Percentiles rank a stretch among this genome's conserved stretches.
phyloP scores from a whole-genome alignment of 1,140 invertebrate genomes.

The Dendroctonus ponderosae region DNA sequence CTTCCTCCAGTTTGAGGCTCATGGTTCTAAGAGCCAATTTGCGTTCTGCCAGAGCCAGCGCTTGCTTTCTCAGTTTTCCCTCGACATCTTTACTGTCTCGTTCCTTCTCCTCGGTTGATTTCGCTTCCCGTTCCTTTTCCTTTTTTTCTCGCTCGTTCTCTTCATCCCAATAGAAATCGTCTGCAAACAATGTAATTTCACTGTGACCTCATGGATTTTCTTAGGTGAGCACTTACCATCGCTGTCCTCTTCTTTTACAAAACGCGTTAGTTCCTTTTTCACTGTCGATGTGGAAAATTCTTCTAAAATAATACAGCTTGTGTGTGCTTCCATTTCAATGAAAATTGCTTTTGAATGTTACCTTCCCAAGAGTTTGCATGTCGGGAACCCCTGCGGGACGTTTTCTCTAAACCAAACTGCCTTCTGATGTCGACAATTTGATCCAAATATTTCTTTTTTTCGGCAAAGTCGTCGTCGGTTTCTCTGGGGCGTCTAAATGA shows the following conservation, averaged over 20 bases:
- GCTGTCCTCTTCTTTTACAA: slow-evolving; percentile 20
- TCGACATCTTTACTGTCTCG: slow-evolving; percentile 5
- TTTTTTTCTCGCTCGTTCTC: slow-evolving; percentile 26
- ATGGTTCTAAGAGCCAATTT: slow-evolving; percentile 11
- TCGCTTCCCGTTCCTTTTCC: slow-evolving; percentile 15
- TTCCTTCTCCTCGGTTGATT: no score
- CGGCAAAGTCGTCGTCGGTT: slow-evolving; percentile 8
- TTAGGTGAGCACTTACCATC: slow-evolving; percentile 11
- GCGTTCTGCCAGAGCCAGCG: slow-evolving; percentile 22
- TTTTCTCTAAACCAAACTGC: background rate
- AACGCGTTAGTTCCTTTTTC: background rate
- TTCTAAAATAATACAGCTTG: background rate
- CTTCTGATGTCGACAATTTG: slow-evolving; percentile 13
- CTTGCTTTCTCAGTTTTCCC: slow-evolving; percentile 22
- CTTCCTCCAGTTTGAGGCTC: slow-evolving; percentile 18
- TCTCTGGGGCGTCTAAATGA: slow-evolving; percentile 16
- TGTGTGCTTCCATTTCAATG: background rate
- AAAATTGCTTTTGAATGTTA: slow-evolving; percentile 2
- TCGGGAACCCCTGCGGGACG: background rate
- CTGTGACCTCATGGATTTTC: background rate
- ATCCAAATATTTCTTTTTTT: slow-evolving; percentile 11
- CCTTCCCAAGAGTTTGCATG: slow-evolving; percentile 1
- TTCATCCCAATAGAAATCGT: slow-evolving; percentile 32
- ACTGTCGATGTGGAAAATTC: background rate
- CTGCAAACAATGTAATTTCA: slow-evolving; percentile 6